These are phyloP conservation scores for Caenorhabditis tropicalis DNA, from an alignment of 1,140 invertebrate genomes.

Conservation along the genomic window DNA sequence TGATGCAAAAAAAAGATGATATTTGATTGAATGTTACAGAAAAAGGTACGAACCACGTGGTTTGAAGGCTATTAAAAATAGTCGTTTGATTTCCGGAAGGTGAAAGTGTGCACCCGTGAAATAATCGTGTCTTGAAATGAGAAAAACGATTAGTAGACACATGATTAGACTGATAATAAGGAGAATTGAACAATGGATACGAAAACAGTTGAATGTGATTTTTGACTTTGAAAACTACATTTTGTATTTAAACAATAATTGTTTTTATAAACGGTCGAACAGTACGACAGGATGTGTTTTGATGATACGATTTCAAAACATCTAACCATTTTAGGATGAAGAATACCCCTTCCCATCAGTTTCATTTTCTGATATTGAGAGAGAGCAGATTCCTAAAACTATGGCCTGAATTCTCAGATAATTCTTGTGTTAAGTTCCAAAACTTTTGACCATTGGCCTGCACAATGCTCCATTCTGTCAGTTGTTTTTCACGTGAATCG, in stretches of 20 bases:
- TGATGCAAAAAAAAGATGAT: not conserved
- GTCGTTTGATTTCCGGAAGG: constrained; percentile 19
- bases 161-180: constrained; percentile 5
- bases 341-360: too few species aligned
- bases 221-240: not conserved
- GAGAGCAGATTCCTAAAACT: too few species aligned
- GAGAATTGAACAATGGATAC: not conserved
- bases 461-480: not conserved
- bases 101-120: constrained; percentile 36
- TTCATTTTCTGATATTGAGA: too few species aligned
- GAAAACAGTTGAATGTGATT: not conserved
- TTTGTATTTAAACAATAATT: not conserved
- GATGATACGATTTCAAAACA: too few species aligned
- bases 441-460: not conserved
- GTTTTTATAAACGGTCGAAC: not conserved
- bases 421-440: too few species aligned
- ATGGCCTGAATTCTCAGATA: too few species aligned
- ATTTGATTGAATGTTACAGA: not conserved
- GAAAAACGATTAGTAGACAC: not conserved
- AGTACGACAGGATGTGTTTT: too few species aligned
- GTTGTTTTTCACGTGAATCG: constrained; percentile 9
- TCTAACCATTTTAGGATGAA: too few species aligned
- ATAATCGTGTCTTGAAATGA: not conserved
- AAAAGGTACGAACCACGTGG: not conserved
- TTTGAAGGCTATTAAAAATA: not conserved